Percentiles rank a stretch among this genome's conserved stretches.
These are phyloP conservation scores for Gyrodactylus bullatarudis DNA, from an alignment of 1,140 invertebrate species.

Conservation along the genomic window DNA sequence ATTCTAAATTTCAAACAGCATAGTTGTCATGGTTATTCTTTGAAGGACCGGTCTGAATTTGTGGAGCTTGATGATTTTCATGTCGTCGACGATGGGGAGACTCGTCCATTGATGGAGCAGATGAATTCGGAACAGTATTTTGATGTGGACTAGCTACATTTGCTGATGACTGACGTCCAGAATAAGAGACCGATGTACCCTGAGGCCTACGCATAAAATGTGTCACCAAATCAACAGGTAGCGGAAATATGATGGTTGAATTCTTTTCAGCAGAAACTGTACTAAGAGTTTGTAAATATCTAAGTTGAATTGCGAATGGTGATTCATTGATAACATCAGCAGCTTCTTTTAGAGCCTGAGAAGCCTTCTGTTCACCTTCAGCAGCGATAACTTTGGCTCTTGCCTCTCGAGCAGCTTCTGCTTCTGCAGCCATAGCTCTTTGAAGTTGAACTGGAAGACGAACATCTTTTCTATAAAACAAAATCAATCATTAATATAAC, in stretches of 20 bases:
- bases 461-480: slow-evolving; percentile 40
- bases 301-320: not conserved
- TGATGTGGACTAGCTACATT: not conserved
- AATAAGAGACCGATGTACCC: not conserved
- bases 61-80: too few species aligned
- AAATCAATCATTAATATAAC: not conserved
- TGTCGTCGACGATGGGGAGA: not conserved
- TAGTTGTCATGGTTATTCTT: too few species aligned
- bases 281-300: slow-evolving; percentile 3
- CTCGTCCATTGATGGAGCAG: not conserved
- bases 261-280: not conserved
- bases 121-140: not conserved
- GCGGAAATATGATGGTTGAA: slow-evolving; percentile 2
- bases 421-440: slow-evolving; percentile 22
- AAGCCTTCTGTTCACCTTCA: slow-evolving; percentile 36
- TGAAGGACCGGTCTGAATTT: too few species aligned
- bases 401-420: slow-evolving; percentile 15
- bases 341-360: not conserved
- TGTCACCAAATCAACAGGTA: not conserved
- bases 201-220: not conserved
- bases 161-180: not conserved
- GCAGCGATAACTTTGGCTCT: slow-evolving; percentile 23
- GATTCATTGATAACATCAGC: not conserved
- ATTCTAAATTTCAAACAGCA: too few species aligned
- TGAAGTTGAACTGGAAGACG: slow-evolving; percentile 44